Evolutionary conservation across 2,113 vertebrate genomes (phyloP), one percentile per base, ranked within the genome.

Genomic region (Oxyruncus cristatus): DNA sequence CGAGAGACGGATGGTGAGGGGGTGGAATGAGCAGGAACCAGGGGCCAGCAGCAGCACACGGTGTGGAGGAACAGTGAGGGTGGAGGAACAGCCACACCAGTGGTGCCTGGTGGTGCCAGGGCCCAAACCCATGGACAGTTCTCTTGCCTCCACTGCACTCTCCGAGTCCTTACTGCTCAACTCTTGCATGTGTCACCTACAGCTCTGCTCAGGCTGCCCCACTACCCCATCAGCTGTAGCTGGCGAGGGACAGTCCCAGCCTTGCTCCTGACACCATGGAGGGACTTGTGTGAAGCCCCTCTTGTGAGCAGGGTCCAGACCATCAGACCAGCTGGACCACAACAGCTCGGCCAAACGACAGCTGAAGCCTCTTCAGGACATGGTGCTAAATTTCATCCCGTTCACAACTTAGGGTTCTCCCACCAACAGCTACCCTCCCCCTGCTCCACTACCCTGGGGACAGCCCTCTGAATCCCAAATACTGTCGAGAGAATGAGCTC

Each of bases 381-480:
- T 0, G 0, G 56, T 0, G 0, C 74, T 82, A 20, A 20, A 81
- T 46, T 77, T 71, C 7, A 5, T 28, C 30, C 74, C 0, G 0
- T 47, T 61, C 53, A 37, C 27, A 22, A 67, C 35, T 33, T 3
- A 2, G 67, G 37, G n/a, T 23, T 82, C 66, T 82, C 61, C 32
- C 59, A 72, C n/a, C 65, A n/a, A 18, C 16, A 41, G 49, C 49
- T 11, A 12, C 23, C 35, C n/a, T 62, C 0, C 1, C 8, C 32
- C 20, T 28, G 12, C 33, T 62, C 50, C 2, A 1, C 37, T 67
- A 26, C 17, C 83, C 14, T 24, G 35, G 49, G 75, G 32, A 75
- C 53, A 76, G 62, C 71, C 39, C 78, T 73, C 62, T 28, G 72
- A 76, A 92, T 66, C 42, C 59, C 24, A 17, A 77, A 55, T 8